Evolutionary conservation across 2,797 vertebrate genomes (phyloP).

Genomic region (Anguilla obscura): DNA sequence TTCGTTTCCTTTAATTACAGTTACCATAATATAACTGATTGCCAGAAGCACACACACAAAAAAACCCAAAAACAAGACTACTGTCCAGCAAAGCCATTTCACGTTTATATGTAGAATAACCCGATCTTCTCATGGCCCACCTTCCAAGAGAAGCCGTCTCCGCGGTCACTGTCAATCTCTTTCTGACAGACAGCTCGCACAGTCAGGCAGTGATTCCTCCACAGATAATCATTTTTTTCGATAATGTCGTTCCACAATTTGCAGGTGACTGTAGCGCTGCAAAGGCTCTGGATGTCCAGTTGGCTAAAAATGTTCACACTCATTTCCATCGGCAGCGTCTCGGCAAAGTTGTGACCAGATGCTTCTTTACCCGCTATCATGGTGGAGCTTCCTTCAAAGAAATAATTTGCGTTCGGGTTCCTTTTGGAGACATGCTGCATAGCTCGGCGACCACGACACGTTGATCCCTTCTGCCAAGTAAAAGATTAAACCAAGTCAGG

Average conservation of each 20-base stretch:
- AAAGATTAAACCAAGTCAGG: neutral
- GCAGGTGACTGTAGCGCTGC: slow-evolving; percentile 75
- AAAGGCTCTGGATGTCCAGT: slow-evolving; percentile 78
- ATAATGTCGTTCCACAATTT: slow-evolving; percentile 76
- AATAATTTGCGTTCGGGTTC: slow-evolving; percentile 38
- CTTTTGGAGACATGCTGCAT: slow-evolving; percentile 64
- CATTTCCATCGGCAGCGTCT: slow-evolving; percentile 78
- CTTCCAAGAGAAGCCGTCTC: slow-evolving; percentile 82
- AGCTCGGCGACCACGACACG: slow-evolving; percentile 37
- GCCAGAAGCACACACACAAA: neutral
- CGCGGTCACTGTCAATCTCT: slow-evolving; percentile 78
- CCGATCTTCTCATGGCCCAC: slow-evolving; percentile 54
- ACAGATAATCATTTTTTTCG: slow-evolving; percentile 71
- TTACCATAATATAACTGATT: neutral
- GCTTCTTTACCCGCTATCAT: slow-evolving; percentile 35
- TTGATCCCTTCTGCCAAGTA: neutral
- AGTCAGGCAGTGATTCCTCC: slow-evolving; percentile 79
- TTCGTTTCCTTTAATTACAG: neutral
- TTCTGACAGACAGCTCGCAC: slow-evolving; percentile 69
- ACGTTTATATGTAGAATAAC: neutral
- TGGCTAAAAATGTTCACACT: slow-evolving; percentile 75
- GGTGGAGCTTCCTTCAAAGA: slow-evolving; percentile 39
- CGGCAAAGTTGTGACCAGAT: slow-evolving; percentile 63
- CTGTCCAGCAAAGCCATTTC: neutral
- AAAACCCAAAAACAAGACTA: neutral